Conservation (phyloP, 1,140 invertebrate genomes). For the Drosophila setifemur region DNA sequence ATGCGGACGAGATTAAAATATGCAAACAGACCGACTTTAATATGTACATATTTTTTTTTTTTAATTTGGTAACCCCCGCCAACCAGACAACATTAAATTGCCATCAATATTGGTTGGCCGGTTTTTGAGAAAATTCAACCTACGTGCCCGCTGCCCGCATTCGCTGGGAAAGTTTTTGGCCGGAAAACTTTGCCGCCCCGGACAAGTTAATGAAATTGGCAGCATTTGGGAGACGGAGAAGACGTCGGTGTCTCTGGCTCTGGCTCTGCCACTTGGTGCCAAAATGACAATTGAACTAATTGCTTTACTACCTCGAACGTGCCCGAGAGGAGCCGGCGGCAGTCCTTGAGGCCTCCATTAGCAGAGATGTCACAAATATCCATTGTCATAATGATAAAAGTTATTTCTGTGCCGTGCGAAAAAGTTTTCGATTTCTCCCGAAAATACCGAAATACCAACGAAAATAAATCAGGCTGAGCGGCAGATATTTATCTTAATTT, state of each 20-base stretch:
- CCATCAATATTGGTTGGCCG: slow-evolving; percentile 48
- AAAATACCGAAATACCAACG: slow-evolving; percentile 2
- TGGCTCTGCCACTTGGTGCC: slow-evolving; percentile 26
- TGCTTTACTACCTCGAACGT: slow-evolving; percentile 62
- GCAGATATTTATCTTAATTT: slow-evolving; percentile 77
- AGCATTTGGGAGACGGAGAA: slow-evolving; percentile 25
- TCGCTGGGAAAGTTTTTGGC: slow-evolving; percentile 39
- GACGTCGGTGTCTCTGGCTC: neutral
- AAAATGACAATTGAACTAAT: slow-evolving; percentile 78
- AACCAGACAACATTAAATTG: slow-evolving; percentile 63
- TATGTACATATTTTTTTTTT: slow-evolving; percentile 10
- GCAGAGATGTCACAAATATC: slow-evolving; percentile 30
- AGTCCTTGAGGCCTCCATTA: slow-evolving; percentile 31
- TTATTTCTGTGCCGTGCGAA: slow-evolving; percentile 17
- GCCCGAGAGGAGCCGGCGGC: slow-evolving; percentile 11
- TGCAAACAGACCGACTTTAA: slow-evolving; percentile 35
- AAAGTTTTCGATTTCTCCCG: slow-evolving; percentile 55
- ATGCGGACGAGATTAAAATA: slow-evolving; percentile 51
- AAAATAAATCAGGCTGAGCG: slow-evolving; percentile 65
- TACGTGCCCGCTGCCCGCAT: slow-evolving; percentile 31
- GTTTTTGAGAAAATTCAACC: slow-evolving; percentile 15
- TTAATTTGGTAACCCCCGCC: slow-evolving; percentile 13
- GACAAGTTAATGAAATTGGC: slow-evolving; percentile 72
- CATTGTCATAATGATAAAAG: slow-evolving; percentile 59
- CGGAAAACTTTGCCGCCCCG: slow-evolving; percentile 40